Base-by-base conservation (phyloP, 2,888 invertebrate genomes). In the Monoplex corrugatus region DNA sequence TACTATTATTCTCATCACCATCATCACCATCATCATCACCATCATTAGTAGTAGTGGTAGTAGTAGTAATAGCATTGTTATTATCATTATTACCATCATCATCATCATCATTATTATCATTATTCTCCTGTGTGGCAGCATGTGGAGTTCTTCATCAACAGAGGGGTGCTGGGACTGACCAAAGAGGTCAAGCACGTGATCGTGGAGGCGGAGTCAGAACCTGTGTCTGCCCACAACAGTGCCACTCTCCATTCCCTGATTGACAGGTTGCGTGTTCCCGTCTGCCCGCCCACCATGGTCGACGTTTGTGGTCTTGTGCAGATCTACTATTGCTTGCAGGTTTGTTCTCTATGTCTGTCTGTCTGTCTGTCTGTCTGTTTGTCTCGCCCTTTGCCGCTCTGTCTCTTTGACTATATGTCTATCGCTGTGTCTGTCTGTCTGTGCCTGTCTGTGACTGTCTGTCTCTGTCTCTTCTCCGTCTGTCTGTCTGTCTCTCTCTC, bases 141-240 rank as follows among this genome's bases (percentile, higher is more conserved):
- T 94, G 97, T 98, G 89, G 97, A 98, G 95, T 98, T 97, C 95
- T 97, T 97, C 95, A 97, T 98, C 92, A 97, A 98, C 95, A 97
- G 97, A 92, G 97, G 97, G 40, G 97, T 97, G 13, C 96, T 98
- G 88, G 98, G 97, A 0, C 97, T 98, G 88, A 97, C 97, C 93
- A 98, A 98, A 95, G 97, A 97, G 93, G 95, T 97, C 84, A 97
- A 97, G 92, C 97, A 97, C 94, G 96, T 97, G 44, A 97, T 98
- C 72, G 97, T 98, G 93, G 98, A 98, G 95, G 97, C 97, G 95
- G 96, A 97, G 92, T 97, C 97, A 3, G 97, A 97, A 91, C 96
- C 97, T 43, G 97, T 97, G 8, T 96, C 96, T 90, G 97, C 97
- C 0, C 97, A 97, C 92, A 96, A 97, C 40, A 94, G 93, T 23